Evolutionary conservation across 1,140 invertebrate genomes (phyloP).

Genomic region (Microplitis demolitor): DNA sequence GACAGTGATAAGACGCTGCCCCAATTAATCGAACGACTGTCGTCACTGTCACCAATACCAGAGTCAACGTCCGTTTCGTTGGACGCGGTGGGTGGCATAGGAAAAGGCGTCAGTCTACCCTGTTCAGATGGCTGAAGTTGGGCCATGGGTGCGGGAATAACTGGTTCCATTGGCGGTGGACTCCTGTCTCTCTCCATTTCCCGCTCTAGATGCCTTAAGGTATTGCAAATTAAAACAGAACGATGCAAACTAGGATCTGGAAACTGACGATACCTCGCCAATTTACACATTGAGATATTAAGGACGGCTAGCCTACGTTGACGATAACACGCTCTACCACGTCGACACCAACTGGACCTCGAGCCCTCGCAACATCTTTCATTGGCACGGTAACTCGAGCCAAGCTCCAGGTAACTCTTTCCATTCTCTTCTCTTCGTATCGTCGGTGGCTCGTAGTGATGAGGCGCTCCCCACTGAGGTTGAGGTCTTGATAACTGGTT

Average conservation of each 20-base stretch:
- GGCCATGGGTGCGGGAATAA: conserved; percentile 54
- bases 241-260: conserved; percentile 88
- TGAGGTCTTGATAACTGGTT: conserved; percentile 54
- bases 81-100: conserved; percentile 58
- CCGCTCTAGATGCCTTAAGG: conserved; percentile 84
- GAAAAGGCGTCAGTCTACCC: conserved; percentile 69
- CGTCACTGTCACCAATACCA: conserved; percentile 78
- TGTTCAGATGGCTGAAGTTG: conserved; percentile 60
- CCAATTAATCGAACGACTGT: conserved; percentile 82
- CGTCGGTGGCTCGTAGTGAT: conserved; percentile 73
- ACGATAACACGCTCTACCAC: conserved; percentile 77
- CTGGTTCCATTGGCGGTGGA: conserved; percentile 55
- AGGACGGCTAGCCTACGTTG: conserved; percentile 86
- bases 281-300: conserved; percentile 91
- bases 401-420: conserved; percentile 86
- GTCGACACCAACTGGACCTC: conserved; percentile 74
- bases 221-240: conserved; percentile 94
- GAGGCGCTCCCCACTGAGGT: conserved; percentile 61
- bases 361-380: conserved; percentile 77
- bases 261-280: conserved; percentile 84
- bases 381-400: conserved; percentile 66
- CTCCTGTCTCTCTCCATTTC: conserved; percentile 82
- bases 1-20: conserved; percentile 86
- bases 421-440: conserved; percentile 87
- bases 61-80: conserved; percentile 72